Conservation (phyloP, 2,797 vertebrate genomes). For the Phrynocephalus forsythii region DNA sequence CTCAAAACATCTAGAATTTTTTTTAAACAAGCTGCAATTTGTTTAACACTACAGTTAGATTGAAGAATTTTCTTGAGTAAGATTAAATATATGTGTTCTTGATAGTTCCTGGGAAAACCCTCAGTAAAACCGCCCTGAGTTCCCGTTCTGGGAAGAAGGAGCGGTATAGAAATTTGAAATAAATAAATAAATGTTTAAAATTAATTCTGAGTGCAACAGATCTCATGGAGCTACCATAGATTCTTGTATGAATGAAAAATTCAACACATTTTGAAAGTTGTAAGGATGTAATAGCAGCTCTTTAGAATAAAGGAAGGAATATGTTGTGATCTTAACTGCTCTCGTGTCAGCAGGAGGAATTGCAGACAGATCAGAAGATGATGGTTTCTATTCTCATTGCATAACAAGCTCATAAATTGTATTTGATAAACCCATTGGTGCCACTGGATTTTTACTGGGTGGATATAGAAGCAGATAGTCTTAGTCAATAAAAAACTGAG, state of each 20-base stretch:
- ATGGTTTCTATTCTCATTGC: not conserved
- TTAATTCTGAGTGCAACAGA: not conserved
- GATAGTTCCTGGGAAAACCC: not conserved
- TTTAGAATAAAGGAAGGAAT: not conserved
- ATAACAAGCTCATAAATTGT: not conserved
- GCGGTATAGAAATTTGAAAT: no score
- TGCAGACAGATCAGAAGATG: not conserved
- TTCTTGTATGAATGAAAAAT: slow-evolving; percentile 10
- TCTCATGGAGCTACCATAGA: not conserved
- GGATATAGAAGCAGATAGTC: not conserved
- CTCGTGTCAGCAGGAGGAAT: not conserved
- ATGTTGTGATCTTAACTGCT: not conserved
- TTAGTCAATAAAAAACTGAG: no score
- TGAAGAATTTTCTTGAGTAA: not conserved
- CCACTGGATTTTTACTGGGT: not conserved
- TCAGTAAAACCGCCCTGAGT: no score
- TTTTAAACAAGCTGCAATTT: no score
- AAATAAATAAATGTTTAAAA: slow-evolving; percentile 9
- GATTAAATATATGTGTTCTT: not conserved
- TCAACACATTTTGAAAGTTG: not conserved
- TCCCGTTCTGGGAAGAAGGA: no score
- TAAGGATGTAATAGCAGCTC: not conserved
- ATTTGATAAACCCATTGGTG: not conserved
- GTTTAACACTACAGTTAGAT: not conserved
- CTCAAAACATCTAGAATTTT: not conserved